Conservation (phyloP, 37 sponge, comb jelly and placozoan genomes). For the Ephydatia muelleri region DNA sequence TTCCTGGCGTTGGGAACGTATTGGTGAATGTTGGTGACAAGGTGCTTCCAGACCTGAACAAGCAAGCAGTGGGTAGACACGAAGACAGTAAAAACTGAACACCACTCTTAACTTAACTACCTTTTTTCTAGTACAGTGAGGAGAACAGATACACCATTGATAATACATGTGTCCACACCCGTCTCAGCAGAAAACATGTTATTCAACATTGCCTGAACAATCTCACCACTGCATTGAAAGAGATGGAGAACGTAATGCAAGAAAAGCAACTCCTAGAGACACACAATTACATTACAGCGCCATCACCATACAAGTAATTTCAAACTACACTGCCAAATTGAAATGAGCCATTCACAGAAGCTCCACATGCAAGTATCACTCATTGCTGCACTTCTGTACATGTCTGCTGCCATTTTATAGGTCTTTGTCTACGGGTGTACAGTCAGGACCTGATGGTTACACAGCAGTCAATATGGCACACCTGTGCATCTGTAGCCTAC, state of each 20-base stretch:
- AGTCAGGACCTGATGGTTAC: slow-evolving; percentile 1
- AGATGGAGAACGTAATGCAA: too few species aligned
- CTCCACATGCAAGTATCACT: too few species aligned
- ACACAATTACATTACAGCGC: too few species aligned
- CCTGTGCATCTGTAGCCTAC: not conserved
- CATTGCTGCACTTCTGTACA: not conserved
- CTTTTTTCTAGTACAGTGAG: slow-evolving; percentile 65
- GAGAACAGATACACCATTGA: slow-evolving; percentile 63
- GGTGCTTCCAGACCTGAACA: not conserved
- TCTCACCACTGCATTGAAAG: slow-evolving; percentile 47
- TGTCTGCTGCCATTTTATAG: slow-evolving; percentile 1
- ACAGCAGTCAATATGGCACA: slow-evolving; percentile 7
- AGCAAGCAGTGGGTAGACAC: not conserved
- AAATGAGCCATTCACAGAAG: too few species aligned
- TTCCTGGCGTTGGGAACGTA: slow-evolving; percentile 2
- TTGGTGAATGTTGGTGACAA: slow-evolving; percentile 3
- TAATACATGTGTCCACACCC: slow-evolving; percentile 46
- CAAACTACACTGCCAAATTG: too few species aligned
- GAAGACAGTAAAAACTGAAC: not conserved
- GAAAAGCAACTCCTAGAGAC: too few species aligned
- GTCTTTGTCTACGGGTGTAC: not conserved
- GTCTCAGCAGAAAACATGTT: slow-evolving; percentile 65
- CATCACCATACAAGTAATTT: too few species aligned
- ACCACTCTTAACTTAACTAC: slow-evolving; percentile 12
- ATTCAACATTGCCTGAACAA: slow-evolving; percentile 39